Base-by-base conservation (phyloP, 2,113 vertebrate genomes). In the Brachyhypopomus gauderio region DNA sequence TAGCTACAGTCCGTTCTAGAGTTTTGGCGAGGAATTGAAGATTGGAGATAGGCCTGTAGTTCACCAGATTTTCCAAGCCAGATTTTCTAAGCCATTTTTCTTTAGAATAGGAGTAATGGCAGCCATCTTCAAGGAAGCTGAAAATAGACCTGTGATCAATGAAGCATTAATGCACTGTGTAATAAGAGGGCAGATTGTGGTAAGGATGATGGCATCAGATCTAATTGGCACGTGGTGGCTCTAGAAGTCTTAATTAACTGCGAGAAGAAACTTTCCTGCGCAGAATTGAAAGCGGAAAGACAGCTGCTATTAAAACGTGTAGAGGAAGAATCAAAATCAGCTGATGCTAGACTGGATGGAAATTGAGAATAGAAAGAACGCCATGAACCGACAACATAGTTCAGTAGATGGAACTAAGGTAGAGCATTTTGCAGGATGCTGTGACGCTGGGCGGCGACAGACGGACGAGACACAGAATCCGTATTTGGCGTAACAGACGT, bases 91-190 rank as follows among this genome's bases (percentile, higher is more conserved):
- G 36, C 67, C 67, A 70, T 20, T 70, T 9, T 41, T 70, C 3
- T 41, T 70, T 1, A 70, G 36, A 41, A 45, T 36, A 1, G 14
- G 9, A 12, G 64, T 67, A 34, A 70, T 70, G 19, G 6, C 34
- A 70, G 36, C 36, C 67, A 70, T 7, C 19, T 70, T 70, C 67
- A 69, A 69, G n/a, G n/a, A n/a, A n/a, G n/a, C n/a, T n/a, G n/a
- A n/a, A n/a, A n/a, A n/a, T n/a, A 4, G 38, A 41, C 36, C 67
- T 70, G 67, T 38, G 34, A 16, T 70, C 2, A 70, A 34, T 70
- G 67, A 70, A 6, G 67, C 67, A n/a, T 70, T 70, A 70, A 70
- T 70, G 38, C 19, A 5, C 64, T 41, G 17, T 8, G 67, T 20
- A 70, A 70, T 70, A 20, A 41, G 34, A 41, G 67, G 36, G 4